These are phyloP conservation scores for Hypomecis atomaria DNA, from an alignment of 2,888 invertebrate species.

Conservation along the genomic window DNA sequence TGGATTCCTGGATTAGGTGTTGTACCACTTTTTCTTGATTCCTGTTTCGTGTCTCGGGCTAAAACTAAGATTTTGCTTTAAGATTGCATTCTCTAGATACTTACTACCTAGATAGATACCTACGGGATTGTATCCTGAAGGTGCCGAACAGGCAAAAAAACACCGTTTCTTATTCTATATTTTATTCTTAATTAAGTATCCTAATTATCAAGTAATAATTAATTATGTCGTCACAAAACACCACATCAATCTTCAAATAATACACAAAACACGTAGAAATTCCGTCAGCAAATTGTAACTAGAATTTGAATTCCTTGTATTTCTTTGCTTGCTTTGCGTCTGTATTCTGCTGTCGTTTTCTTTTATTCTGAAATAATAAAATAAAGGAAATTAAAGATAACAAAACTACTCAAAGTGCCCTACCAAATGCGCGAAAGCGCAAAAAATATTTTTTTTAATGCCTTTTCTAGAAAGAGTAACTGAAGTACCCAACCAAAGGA, in stretches of 20 bases:
- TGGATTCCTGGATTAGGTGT: no score
- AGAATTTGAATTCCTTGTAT: slow-evolving; percentile 99
- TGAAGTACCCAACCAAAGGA: no score
- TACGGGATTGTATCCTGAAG: no score
- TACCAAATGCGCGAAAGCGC: no score
- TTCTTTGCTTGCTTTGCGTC: slow-evolving; percentile 97
- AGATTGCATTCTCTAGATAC: no score
- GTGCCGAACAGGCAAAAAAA: background rate
- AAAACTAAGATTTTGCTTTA: no score
- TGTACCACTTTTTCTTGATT: no score
- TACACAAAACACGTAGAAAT: background rate
- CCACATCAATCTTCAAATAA: background rate
- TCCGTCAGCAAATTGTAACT: slow-evolving; percentile 34
- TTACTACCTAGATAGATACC: no score
- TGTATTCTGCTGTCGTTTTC: slow-evolving; percentile 95
- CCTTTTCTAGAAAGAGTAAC: no score
- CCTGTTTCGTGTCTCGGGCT: no score
- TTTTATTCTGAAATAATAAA: slow-evolving; percentile 89
- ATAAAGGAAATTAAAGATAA: background rate
- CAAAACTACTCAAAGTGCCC: no score
- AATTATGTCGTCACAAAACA: background rate
- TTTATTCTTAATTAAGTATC: background rate
- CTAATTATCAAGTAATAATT: background rate
- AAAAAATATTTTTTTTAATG: no score
- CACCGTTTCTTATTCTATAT: background rate